A percentile compares a stretch with the other conserved stretches of the same genome.
Conservation (phyloP, 1,140 invertebrate species). For the Brachionus paranguensis region DNA sequence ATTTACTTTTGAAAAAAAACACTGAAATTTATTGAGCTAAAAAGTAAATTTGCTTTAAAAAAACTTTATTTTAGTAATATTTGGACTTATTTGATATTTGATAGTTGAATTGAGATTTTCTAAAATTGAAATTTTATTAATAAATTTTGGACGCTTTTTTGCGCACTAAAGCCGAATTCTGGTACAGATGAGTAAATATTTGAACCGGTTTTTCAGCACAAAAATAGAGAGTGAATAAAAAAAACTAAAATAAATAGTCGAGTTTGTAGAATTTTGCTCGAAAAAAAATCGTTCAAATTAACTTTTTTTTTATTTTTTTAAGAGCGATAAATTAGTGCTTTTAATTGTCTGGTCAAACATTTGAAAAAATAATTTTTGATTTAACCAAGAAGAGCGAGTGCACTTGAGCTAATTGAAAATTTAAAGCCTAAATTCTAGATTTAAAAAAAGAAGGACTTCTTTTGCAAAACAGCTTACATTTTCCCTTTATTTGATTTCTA, state of each 20-base stretch:
- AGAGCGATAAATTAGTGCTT: constrained; percentile 14
- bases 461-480: neutral
- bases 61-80: neutral
- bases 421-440: neutral
- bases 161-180: neutral
- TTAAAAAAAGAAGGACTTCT: neutral
- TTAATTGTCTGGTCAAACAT: constrained; percentile 36
- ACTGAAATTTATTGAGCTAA: constrained; percentile 18
- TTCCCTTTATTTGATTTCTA: neutral
- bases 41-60: neutral
- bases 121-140: constrained; percentile 2
- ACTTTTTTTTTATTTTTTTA: neutral
- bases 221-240: neutral
- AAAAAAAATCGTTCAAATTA: neutral
- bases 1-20: neutral
- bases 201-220: neutral
- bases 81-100: constrained; percentile 17
- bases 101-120: neutral
- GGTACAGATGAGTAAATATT: constrained; percentile 15
- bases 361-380: neutral
- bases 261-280: neutral
- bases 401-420: neutral
- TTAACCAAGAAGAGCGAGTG: neutral
- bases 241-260: neutral
- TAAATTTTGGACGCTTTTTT: neutral